Base-by-base conservation (phyloP, 2,888 invertebrate genomes). In the Epistrophe grossulariae region DNA sequence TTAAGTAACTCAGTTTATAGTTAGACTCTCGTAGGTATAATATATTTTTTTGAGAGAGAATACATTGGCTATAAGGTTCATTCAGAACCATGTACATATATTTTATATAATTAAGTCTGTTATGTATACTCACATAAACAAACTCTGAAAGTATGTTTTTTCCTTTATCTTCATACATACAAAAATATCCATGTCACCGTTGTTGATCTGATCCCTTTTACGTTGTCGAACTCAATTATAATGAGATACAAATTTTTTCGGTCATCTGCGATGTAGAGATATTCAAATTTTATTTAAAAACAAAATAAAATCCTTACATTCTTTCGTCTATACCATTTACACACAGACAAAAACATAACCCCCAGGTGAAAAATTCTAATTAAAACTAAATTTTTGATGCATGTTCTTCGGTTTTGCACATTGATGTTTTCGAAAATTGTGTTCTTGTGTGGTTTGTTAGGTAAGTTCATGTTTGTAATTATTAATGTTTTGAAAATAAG, bases 171-270 rank as follows among this genome's bases (percentile, higher is more conserved):
- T 13, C n/a, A 43, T 31, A 38, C 35, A 13, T 38, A 70, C 77
- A 81, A 72, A 77, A 81, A 73, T 57, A 48, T 48, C 48, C 84
- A 84, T 84, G 84, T 81, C 84, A 84, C 55, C 15, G 35, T 57
- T 24, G 60, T 24, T 45, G 70, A 71, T 79, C 38, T 48, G 43
- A 77, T 77, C 77, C 79, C 76, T 74, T 72, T 81, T n/a, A n/a
- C 73, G 55, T 77, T 80, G 19, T 48, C 38, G 43, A 72, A 60
- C 13, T 64, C 66, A 66, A 60, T 19, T 60, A 40, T 77, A 80
- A 84, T 81, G 84, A 84, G 81, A 84, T 84, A 84, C 84, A 84
- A 84, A 84, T 84, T 79, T 80, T 7, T 72, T 24, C 76, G 62
- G 71, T 64, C 70, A 79, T 77, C 74, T 74, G 31, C 31, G 17